Percentiles rank a stretch among this genome's conserved stretches.
Evolutionary conservation across 2,797 vertebrate genomes (phyloP).

Genomic region (Lepidocolaptes lacrymiger): DNA sequence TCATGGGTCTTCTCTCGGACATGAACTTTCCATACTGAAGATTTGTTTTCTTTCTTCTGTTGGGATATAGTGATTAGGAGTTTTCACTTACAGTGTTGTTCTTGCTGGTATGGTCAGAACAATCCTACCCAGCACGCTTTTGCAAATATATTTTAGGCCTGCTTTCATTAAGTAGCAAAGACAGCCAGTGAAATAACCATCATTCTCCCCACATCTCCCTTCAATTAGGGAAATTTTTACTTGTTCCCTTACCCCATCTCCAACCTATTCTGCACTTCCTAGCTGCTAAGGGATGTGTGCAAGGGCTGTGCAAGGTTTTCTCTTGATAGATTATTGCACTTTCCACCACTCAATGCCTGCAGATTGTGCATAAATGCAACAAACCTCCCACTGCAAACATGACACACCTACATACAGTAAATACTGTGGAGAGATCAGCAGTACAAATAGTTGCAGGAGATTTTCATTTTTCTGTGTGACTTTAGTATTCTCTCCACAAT

Average conservation of each 20-base stretch:
- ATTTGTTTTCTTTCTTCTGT: neutral
- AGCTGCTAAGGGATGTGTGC: neutral
- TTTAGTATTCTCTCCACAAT: neutral
- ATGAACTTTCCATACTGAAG: neutral
- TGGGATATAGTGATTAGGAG: neutral
- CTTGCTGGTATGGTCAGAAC: neutral
- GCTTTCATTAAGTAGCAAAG: neutral
- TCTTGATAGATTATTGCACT: neutral
- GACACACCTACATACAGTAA: neutral
- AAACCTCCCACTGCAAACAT: neutral
- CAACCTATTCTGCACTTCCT: neutral
- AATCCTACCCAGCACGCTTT: neutral
- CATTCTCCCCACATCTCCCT: accelerated
- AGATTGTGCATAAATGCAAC: neutral
- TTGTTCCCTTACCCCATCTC: neutral
- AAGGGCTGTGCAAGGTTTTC: neutral
- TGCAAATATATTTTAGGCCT: neutral
- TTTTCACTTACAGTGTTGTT: neutral
- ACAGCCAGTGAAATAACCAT: neutral
- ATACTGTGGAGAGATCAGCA: neutral
- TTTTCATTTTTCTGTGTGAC: no score
- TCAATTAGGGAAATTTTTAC: neutral
- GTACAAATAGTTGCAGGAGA: neutral
- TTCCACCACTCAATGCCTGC: neutral
- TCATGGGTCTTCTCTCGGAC: neutral